phyloP scores from a whole-genome alignment of 2,888 invertebrate genomes.

The Philonicus albiceps region DNA sequence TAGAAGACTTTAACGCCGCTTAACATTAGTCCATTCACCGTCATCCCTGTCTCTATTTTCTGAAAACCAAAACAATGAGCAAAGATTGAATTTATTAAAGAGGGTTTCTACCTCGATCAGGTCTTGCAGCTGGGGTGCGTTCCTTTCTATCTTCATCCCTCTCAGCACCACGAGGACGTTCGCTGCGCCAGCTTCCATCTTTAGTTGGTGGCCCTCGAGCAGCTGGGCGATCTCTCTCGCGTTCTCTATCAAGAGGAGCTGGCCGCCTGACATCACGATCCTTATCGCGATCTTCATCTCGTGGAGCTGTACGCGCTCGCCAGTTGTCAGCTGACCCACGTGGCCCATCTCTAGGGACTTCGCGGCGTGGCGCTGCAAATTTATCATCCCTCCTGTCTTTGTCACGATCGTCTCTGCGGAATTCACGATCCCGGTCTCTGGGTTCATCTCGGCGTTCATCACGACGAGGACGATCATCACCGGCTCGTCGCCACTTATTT shows the following conservation, averaged over 20 bases:
- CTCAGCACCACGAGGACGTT: conserved; percentile 57
- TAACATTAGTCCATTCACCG: conserved; percentile 70
- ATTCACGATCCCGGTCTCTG: conserved; percentile 31
- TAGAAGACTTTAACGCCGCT: conserved; percentile 62
- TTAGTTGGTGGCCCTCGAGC: conserved; percentile 58
- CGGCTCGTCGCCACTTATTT: conserved; percentile 52
- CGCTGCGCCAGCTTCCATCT: conserved; percentile 59
- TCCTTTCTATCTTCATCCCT: conserved; percentile 58
- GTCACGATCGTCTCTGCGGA: conserved; percentile 47
- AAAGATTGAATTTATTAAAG: conserved; percentile 4
- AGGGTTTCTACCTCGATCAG: conserved; percentile 64
- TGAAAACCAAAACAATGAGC: neutral
- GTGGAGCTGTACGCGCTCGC: neutral
- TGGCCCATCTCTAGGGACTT: conserved; percentile 53
- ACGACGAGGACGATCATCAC: conserved; percentile 47
- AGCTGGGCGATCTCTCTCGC: conserved; percentile 39
- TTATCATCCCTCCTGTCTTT: conserved; percentile 45
- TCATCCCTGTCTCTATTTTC: conserved; percentile 66
- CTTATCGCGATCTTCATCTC: conserved; percentile 49
- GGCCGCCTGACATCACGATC: conserved; percentile 44
- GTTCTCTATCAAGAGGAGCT: conserved; percentile 33
- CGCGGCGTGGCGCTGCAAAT: conserved; percentile 55
- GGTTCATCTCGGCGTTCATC: conserved; percentile 23
- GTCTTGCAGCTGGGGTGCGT: conserved; percentile 59
- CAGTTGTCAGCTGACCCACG: conserved; percentile 50